Base-by-base conservation (phyloP, 2,113 vertebrate species). In the Ptyas mucosa region DNA sequence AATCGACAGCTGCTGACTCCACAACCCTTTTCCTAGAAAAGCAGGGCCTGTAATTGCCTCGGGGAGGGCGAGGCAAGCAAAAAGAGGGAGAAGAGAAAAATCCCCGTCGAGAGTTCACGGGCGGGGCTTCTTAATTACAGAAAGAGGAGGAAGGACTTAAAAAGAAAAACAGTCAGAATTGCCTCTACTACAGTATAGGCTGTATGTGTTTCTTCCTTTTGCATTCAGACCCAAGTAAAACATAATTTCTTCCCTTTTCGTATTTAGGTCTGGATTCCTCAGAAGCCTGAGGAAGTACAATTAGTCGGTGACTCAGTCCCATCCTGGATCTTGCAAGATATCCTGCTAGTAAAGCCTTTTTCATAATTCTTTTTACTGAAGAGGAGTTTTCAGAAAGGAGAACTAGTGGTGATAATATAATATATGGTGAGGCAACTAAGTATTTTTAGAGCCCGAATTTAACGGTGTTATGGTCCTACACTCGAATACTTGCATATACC, bases 21-120 rank as follows among this genome's bases (percentile, higher is more conserved):
- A 90, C 92, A 26, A 0, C 88, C 95, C 94, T 61, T 18, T 97
- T 97, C 97, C 95, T 85, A 95, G 97, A 97, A 97, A 34, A 1
- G 69, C 92, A 0, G 57, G 90, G 93, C 89, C 95, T 64, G 54
- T 6, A 2, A 94, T 95, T 54, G 24, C 6, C 75, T 91, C 5
- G 86, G 11, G 2, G 14, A 0, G 46, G 24, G 14, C 26, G 43
- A 46, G 54, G 21, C 54, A 53, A 23, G 29, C 43, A 69, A 29
- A 69, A n/a, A 69, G 29, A n/a, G 57, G 58, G 24, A 23, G 58
- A 24, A 3, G 39, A 49, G 49, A 49, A 20, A 8, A 53, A 88
- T 39, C 81, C 21, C 90, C 81, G 39, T 1, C 53, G 5, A 12
- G 43, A 8, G 0, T 85, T 88, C 46, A 58, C 53, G 57, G 86